Base-by-base conservation (phyloP, 2,113 vertebrate genomes). In the Mormyrus lacerda region DNA sequence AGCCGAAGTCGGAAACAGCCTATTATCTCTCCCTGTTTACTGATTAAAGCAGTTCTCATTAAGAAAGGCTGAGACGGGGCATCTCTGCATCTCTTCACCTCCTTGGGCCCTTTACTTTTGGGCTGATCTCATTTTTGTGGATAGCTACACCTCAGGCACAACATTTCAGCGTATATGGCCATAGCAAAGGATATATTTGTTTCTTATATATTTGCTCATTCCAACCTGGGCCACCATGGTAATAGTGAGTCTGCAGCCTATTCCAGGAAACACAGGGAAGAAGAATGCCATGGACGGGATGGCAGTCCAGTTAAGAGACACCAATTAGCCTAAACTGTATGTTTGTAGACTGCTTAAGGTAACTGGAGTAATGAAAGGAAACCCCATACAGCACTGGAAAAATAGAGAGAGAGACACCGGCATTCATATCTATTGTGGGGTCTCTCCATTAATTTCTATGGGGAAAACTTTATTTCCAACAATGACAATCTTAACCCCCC, bases 11-110 rank as follows among this genome's bases (percentile, higher is more conserved):
- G 95, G 92, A 95, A 91, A 91, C 91, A 6, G 92, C 92, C 91
- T 93, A 91, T 92, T 92, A 92, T 92, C 91, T 90, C 92, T 94
- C 92, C 61, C 92, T 95, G 94, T 95, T 96, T 96, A 96, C 94
- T 95, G 95, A 96, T 96, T 95, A 96, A 96, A 94, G 94, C 89
- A 85, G 92, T 94, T 94, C 93, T 94, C 93, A 93, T 95, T 94
- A 94, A 92, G 94, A 95, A 93, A 92, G 93, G 92, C 93, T 90
- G 91, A 87, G 39, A 79, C 65, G 90, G 91, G 82, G 44, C 42
- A 15, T 11, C 42, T 13, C 39, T 35, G 31, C 27, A 45, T 3
- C 47, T 61, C 19, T 24, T 8, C 91, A 65, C n/a, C 61, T 65
- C 10, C 61, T 27, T 65, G 9, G 61, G 91, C 89, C 89, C 91